Evolutionary conservation across 2,888 invertebrate genomes (phyloP).

Genomic region (Mythimna albipuncta): DNA sequence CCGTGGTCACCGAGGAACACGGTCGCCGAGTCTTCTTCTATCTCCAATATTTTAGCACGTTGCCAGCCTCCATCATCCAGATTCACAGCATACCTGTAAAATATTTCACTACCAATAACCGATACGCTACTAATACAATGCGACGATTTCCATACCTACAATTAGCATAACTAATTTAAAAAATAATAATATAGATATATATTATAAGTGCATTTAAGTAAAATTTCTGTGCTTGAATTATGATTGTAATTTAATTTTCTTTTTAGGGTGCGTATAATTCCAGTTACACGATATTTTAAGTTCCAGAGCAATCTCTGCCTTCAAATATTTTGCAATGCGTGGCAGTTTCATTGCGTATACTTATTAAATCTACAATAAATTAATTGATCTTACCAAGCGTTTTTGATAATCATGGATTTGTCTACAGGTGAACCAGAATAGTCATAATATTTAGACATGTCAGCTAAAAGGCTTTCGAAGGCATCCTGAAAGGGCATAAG

Average conservation of each 20-base stretch:
- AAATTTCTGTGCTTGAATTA: too few species aligned
- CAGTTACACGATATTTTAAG: too few species aligned
- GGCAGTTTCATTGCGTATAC: too few species aligned
- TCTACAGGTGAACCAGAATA: slow-evolving; percentile 83
- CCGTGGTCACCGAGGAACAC: slow-evolving; percentile 95
- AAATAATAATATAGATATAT: too few species aligned
- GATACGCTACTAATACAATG: too few species aligned
- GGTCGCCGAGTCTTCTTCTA: slow-evolving; percentile 85
- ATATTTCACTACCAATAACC: neutral
- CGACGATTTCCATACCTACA: too few species aligned
- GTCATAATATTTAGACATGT: slow-evolving; percentile 88
- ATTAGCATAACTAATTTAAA: too few species aligned
- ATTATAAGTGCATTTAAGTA: too few species aligned
- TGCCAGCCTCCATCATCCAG: slow-evolving; percentile 87
- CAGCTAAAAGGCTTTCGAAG: slow-evolving; percentile 87
- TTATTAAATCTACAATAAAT: neutral
- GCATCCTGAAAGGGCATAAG: slow-evolving; percentile 73
- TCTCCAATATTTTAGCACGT: slow-evolving; percentile 90
- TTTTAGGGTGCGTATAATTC: too few species aligned
- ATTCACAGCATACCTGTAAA: slow-evolving; percentile 85
- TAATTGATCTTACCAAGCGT: slow-evolving; percentile 81
- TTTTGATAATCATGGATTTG: slow-evolving; percentile 83
- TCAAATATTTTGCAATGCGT: too few species aligned
- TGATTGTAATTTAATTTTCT: too few species aligned
- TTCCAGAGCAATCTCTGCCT: too few species aligned